Conservation (phyloP, 92 coral and sea anemone genomes). For the Anthopleura xanthogrammica region DNA sequence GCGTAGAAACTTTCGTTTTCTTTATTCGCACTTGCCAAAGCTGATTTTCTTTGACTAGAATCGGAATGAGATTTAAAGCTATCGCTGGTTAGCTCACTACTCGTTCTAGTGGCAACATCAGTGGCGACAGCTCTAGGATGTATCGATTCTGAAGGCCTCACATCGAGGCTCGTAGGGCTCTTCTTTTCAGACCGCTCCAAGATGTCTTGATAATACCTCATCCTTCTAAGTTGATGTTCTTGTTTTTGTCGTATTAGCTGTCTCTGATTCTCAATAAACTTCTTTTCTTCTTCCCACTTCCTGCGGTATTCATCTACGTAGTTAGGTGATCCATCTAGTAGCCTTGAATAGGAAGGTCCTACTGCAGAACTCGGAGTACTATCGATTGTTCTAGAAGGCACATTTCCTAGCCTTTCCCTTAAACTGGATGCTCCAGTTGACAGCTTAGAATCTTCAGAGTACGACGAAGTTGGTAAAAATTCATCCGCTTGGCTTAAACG, state of each 20-base stretch:
- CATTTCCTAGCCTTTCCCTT: not conserved
- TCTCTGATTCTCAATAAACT: constrained; percentile 66
- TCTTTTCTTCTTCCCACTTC: constrained; percentile 76
- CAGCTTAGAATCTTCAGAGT: constrained; percentile 6
- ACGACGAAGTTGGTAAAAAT: not conserved
- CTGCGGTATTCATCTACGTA: constrained; percentile 73
- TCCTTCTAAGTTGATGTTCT: constrained; percentile 54
- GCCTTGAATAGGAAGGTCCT: not conserved
- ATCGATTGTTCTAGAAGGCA: not conserved
- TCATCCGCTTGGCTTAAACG: not conserved
- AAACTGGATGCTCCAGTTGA: not conserved
- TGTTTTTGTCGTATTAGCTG: constrained; percentile 61
- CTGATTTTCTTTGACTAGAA: not conserved
- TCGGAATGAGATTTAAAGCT: not conserved
- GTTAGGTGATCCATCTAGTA: constrained; percentile 43
- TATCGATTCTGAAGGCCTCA: not conserved
- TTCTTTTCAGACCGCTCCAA: constrained; percentile 25
- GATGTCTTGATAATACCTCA: constrained; percentile 53
- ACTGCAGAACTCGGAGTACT: constrained; percentile 10
- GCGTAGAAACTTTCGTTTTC: constrained; percentile 24
- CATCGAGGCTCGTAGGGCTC: constrained; percentile 8
- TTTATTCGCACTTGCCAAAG: constrained; percentile 4
- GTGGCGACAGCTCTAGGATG: not conserved
- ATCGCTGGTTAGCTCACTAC: not conserved
- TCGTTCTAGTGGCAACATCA: not conserved